phyloP scores from a whole-genome alignment of 1,140 invertebrate genomes.

The Condylostylus longicornis region DNA sequence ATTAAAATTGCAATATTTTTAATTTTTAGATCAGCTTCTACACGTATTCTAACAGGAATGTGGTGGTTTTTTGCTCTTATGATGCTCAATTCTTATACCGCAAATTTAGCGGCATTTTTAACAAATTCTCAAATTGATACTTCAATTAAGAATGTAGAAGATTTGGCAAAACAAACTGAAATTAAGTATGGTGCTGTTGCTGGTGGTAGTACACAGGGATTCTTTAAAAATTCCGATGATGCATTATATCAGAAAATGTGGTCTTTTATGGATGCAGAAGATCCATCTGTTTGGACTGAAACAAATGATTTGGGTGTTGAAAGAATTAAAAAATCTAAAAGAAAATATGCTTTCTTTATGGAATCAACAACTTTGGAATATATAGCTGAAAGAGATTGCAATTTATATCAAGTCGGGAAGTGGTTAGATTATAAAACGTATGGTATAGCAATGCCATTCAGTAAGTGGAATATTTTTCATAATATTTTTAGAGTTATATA shows the following conservation, averaged over 20 bases:
- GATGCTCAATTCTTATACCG: conserved; percentile 90
- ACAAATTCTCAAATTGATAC: conserved; percentile 72
- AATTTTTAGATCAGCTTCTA: conserved; percentile 58
- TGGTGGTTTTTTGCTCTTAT: conserved; percentile 98
- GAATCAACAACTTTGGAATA: conserved; percentile 88
- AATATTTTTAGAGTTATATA: background rate
- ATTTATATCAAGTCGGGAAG: conserved; percentile 84
- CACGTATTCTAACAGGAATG: conserved; percentile 64
- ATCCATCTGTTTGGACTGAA: conserved; percentile 60
- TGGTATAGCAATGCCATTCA: conserved; percentile 53
- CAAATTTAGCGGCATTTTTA: conserved; percentile 87
- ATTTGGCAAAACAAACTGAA: conserved; percentile 74
- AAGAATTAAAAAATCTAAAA: conserved; percentile 56
- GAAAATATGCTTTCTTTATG: conserved; percentile 88
- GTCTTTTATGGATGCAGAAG: conserved; percentile 56
- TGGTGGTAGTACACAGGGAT: conserved; percentile 58
- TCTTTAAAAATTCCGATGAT: conserved; percentile 43
- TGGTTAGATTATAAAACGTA: conserved; percentile 73
- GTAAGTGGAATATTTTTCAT: conserved; percentile 11
- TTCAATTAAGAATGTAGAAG: conserved; percentile 76
- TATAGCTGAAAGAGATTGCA: conserved; percentile 74
- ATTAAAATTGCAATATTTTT: background rate
- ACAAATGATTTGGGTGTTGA: conserved; percentile 67
- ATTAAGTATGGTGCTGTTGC: conserved; percentile 71
- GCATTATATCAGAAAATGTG: conserved; percentile 39